A percentile compares a stretch with the other conserved stretches of the same genome.
These are phyloP conservation scores for Zingel zingel DNA, from an alignment of 2,113 vertebrate species.

Conservation along the genomic window DNA sequence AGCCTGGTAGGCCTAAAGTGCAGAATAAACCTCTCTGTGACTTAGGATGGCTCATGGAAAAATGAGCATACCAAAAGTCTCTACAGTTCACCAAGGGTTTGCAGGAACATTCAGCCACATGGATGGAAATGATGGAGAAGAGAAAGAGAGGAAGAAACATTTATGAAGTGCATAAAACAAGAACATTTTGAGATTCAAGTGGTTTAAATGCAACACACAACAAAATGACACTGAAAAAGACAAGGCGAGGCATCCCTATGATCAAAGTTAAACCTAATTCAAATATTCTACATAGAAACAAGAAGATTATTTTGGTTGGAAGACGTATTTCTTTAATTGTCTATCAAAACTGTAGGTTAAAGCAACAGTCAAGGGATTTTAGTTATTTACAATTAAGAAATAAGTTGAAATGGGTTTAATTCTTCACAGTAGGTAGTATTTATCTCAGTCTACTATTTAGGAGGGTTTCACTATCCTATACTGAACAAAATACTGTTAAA, in stretches of 20 bases:
- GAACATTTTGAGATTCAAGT: constrained; percentile 68
- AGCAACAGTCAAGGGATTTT: not conserved
- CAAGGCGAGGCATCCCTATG: constrained; percentile 13
- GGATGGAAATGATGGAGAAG: constrained; percentile 89
- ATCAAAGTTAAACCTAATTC: not conserved
- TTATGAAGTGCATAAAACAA: constrained; percentile 76
- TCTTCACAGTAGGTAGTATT: not conserved
- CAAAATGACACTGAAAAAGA: constrained; percentile 63
- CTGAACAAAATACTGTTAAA: constrained; percentile 2
- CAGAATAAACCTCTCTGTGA: constrained; percentile 76
- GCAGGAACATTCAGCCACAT: constrained; percentile 90
- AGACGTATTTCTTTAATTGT: not conserved
- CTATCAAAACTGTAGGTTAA: not conserved
- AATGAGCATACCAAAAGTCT: constrained; percentile 91
- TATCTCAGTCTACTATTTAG: not conserved
- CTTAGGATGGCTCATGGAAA: constrained; percentile 85
- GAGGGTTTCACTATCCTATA: not conserved
- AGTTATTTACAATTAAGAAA: not conserved
- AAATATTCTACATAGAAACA: not conserved
- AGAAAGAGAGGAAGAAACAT: constrained; percentile 82
- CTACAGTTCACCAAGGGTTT: constrained; percentile 90
- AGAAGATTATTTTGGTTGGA: not conserved
- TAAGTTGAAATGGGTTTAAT: not conserved
- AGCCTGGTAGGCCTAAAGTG: not conserved
- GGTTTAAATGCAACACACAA: constrained; percentile 62